Evolutionary conservation across 2,888 invertebrate species (phyloP).

Genomic region (Dinocampus coccinellae): DNA sequence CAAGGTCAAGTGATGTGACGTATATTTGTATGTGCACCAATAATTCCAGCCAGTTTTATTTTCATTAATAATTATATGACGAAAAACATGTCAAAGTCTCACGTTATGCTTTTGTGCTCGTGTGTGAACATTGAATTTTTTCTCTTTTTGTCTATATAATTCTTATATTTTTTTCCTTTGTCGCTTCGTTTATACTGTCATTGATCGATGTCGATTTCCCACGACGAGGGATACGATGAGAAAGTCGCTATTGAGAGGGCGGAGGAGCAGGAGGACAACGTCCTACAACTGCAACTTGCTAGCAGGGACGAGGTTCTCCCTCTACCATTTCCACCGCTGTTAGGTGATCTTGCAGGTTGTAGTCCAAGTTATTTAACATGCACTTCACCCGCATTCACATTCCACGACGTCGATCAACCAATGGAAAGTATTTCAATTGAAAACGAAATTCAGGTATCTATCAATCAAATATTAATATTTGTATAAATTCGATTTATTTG

Average conservation of each 20-base stretch:
- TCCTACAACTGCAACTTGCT: conserved; percentile 27
- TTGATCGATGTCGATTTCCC: conserved; percentile 46
- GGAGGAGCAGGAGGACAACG: conserved; percentile 42
- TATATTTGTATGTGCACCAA: not conserved
- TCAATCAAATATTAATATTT: not conserved
- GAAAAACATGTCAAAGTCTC: not conserved
- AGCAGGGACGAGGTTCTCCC: conserved; percentile 35
- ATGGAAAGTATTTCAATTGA: conserved; percentile 46
- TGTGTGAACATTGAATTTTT: not conserved
- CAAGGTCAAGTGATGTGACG: not conserved
- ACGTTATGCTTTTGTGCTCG: not conserved
- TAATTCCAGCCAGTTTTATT: not conserved
- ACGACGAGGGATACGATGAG: conserved; percentile 41
- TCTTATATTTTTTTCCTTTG: not conserved
- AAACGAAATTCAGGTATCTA: conserved; percentile 48
- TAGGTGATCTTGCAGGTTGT: conserved; percentile 44
- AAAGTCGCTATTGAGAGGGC: conserved; percentile 23
- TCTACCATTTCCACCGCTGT: conserved; percentile 41
- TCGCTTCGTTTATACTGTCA: conserved; percentile 4
- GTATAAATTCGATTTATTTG: not conserved
- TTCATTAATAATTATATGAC: not conserved
- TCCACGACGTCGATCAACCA: conserved; percentile 39
- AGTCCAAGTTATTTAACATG: conserved; percentile 45
- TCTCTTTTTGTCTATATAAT: not conserved
- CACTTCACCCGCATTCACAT: conserved; percentile 36